Percentiles rank a stretch among this genome's conserved stretches.
Conservation (phyloP, 2,888 invertebrate genomes). For the Amitus sp. region DNA sequence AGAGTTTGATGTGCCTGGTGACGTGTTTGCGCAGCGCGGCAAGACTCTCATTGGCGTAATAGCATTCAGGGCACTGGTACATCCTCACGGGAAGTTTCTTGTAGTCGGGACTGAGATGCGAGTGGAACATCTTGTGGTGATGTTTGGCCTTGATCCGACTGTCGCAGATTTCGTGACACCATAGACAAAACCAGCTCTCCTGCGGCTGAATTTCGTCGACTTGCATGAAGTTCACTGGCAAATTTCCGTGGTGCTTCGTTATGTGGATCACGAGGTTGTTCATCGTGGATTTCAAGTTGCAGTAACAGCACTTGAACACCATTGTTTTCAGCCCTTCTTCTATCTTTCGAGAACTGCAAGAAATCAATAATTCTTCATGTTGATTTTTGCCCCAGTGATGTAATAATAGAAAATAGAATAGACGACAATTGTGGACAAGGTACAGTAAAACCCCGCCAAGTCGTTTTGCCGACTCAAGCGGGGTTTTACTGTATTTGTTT, state of each 20-base stretch:
- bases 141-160: conserved; percentile 53
- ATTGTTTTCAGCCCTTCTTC: conserved; percentile 10
- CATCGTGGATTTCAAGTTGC: conserved; percentile 48
- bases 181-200: conserved; percentile 54
- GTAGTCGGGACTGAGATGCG: conserved; percentile 56
- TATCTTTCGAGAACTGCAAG: conserved; percentile 20
- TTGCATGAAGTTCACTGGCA: conserved; percentile 45
- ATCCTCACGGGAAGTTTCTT: conserved; percentile 33
- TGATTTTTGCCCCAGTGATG: no score
- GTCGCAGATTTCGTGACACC: conserved; percentile 59
- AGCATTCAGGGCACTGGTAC: conserved; percentile 63
- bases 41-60: conserved; percentile 51
- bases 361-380: not conserved
- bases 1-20: conserved; percentile 62
- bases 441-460: no score
- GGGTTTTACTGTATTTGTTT: no score
- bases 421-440: no score
- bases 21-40: conserved; percentile 63
- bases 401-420: not conserved
- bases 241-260: conserved; percentile 44
- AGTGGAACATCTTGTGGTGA: conserved; percentile 63
- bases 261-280: conserved; percentile 46
- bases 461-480: no score
- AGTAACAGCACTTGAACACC: conserved; percentile 49
- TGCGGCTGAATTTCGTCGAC: conserved; percentile 30